Conservation (phyloP, 2,113 vertebrate genomes). For the Pitta sordida region DNA sequence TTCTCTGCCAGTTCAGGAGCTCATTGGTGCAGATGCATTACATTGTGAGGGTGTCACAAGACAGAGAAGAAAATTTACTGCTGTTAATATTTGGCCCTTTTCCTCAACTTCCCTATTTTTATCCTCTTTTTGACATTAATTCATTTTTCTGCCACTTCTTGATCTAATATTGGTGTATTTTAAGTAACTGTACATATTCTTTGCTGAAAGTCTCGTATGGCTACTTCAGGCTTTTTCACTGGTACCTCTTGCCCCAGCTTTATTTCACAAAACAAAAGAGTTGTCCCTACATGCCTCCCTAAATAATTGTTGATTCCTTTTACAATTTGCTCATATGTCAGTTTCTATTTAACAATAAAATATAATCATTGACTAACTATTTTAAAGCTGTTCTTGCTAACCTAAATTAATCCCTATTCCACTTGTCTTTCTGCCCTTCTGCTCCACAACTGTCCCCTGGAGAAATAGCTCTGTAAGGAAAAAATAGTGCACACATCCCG, state of each 20-base stretch:
- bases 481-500: not conserved
- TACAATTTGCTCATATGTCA: constrained; percentile 21
- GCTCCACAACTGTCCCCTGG: constrained; percentile 34
- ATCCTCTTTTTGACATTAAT: not conserved
- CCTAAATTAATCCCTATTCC: constrained; percentile 41
- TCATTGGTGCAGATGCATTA: not conserved
- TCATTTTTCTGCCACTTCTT: not conserved
- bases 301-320: constrained; percentile 7
- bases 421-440: constrained; percentile 49
- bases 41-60: not conserved
- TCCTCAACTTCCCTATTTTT: not conserved
- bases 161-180: not conserved
- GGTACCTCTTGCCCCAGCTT: not conserved
- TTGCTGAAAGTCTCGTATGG: not conserved
- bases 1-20: not conserved
- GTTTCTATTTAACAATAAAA: constrained; percentile 49
- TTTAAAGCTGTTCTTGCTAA: constrained; percentile 37
- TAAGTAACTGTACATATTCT: not conserved
- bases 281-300: not conserved
- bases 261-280: not conserved
- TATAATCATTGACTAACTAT: constrained; percentile 46
- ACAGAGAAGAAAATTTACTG: not conserved
- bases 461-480: constrained; percentile 17
- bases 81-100: not conserved
- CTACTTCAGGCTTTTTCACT: not conserved